These are phyloP conservation scores for Florisuga fusca DNA, from an alignment of 2,797 vertebrate genomes.

Conservation along the genomic window DNA sequence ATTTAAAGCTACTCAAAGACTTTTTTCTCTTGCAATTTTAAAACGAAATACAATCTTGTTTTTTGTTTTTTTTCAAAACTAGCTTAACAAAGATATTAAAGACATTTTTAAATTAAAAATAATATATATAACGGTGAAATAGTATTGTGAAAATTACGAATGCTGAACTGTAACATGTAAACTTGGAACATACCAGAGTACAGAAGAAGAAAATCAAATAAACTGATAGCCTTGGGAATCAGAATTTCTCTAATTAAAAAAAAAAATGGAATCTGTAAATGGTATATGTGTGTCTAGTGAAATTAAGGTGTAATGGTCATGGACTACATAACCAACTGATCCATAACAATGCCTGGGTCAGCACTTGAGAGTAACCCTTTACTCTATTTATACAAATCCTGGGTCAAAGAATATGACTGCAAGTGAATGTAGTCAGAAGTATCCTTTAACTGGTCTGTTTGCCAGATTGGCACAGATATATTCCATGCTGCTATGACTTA, in stretches of 20 bases:
- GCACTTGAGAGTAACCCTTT: not conserved
- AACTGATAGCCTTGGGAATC: not conserved
- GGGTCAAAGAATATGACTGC: not conserved
- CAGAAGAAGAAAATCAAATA: not conserved
- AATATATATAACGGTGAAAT: not conserved
- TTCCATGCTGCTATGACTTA: not conserved
- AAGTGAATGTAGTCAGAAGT: not conserved
- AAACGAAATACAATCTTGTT: not conserved
- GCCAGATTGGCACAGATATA: not conserved
- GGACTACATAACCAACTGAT: not conserved
- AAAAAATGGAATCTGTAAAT: not conserved
- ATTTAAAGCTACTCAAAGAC: not conserved
- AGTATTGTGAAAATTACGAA: not conserved
- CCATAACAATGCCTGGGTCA: not conserved
- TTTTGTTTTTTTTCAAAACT: not conserved
- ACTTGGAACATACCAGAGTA: not conserved
- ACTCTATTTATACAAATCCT: not conserved
- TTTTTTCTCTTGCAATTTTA: not conserved
- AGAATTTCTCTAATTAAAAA: not conserved
- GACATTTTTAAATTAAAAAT: not conserved
- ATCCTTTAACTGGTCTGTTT: not conserved
- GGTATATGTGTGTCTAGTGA: not conserved
- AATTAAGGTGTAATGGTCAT: not conserved
- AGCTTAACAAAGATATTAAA: not conserved
- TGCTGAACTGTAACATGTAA: accelerated